Evolutionary conservation across 2,113 vertebrate genomes (phyloP), one percentile per base, ranked within the genome.

Genomic region (Alouatta palliata): DNA sequence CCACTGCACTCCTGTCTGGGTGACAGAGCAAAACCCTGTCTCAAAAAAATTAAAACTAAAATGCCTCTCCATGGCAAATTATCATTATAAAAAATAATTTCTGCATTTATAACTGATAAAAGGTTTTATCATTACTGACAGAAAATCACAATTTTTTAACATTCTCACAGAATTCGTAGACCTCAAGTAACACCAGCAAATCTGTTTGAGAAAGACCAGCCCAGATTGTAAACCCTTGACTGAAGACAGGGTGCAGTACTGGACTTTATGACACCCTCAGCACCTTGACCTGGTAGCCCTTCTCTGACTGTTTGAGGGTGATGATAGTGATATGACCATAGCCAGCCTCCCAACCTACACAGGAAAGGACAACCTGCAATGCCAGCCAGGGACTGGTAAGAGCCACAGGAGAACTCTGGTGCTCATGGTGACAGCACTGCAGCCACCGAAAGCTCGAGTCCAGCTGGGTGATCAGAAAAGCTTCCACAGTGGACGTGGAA

Each of bases 311-410:
- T 32, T 30, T 68, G 30, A 85, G 49, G 85, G 20, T 1, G 19
- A 80, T 14, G 8, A 49, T 25, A 3, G 35, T 13, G n/a, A 52
- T 12, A 3, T 40, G 27, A 73, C n/a, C 1, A 0, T 25, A 37
- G 83, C 43, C 81, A 83, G 7, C 52, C 37, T 92, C 54, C 75
- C 13, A 12, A n/a, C 40, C 73, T 56, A 14, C 14, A 14, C 13
- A 13, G 66, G 25, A 75, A 64, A 75, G 52, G 45, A 54, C 20
- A 25, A 11, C 30, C 40, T 7, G 0, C 0, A 16, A 12, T 40
- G 7, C n/a, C 30, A 54, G 23, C n/a, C n/a, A 1, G 43, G 19
- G 21, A 30, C 13, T 0, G 30, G 17, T n/a, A 52, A 45, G 43
- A 58, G 30, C 6, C 71, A 43, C 10, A 35, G 32, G 35, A 64